Base-by-base conservation (phyloP, 2,113 vertebrate genomes). In the Centropristis striata region DNA sequence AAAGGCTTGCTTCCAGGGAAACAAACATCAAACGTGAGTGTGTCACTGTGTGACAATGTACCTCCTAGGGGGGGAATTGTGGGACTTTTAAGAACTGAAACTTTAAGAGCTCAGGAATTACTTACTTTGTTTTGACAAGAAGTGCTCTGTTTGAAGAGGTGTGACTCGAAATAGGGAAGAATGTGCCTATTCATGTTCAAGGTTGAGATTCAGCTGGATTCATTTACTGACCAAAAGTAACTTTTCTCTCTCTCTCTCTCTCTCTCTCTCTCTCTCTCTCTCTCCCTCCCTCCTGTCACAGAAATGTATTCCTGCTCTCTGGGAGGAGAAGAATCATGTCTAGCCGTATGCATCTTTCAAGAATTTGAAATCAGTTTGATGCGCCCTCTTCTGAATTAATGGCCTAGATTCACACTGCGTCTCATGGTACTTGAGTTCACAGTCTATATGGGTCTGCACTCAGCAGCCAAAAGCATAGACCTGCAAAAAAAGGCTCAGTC, bases 321-420 rank as follows among this genome's bases (percentile, higher is more conserved):
- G 77, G 50, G 59, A 92, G 75, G 18, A 86, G 72, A 78, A 72
- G 81, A 80, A 84, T 68, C 78, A 32, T n/a, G 59, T 80, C 72
- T 79, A 46, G 64, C 74, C 57, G 36, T 49, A 53, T 73, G 55
- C 71, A 63, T 78, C 79, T 74, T 59, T 63, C 71, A 75, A 42
- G 68, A 88, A 89, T 66, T 57, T 73, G 47, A 75, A 90, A 85
- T 82, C 80, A 66, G 60, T 90, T 88, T 83, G 75, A 88, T 76
- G 80, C 59, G n/a, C 78, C 78, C 76, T 84, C 75, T 55, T 47
- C 63, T 80, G 83, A 82, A 86, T 91, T 87, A 85, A 90, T 90
- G 87, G 65, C 60, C 87, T 87, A 90, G 70, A 91, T 88, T 85
- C 75, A 81, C 2, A 12, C 20, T 27, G 25, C 41, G 67, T 82